These are phyloP conservation scores for Litocranius walleri DNA, from an alignment of 2,113 vertebrate species.

Conservation along the genomic window DNA sequence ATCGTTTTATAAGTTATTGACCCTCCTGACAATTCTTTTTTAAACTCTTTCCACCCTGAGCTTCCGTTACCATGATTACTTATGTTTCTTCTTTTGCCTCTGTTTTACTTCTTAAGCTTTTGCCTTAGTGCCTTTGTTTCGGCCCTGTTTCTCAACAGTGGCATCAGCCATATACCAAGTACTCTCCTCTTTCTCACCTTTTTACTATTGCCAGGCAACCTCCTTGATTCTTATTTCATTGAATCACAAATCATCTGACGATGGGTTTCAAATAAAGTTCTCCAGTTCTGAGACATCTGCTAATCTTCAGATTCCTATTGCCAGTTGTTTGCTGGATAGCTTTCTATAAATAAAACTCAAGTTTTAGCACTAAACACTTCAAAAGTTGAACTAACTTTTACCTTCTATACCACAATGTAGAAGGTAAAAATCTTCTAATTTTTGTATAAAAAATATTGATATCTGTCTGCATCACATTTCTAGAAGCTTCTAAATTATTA, in stretches of 20 bases:
- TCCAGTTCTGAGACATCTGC: not conserved
- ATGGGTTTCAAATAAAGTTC: not conserved
- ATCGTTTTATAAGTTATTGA: not conserved
- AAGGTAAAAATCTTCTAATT: not conserved
- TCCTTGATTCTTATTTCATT: not conserved
- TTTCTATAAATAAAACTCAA: not conserved
- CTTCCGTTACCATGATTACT: not conserved
- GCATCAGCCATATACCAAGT: accelerated
- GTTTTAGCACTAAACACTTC: not conserved
- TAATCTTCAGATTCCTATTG: not conserved
- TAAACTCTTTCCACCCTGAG: not conserved
- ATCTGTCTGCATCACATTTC: not conserved
- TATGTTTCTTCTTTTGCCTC: not conserved
- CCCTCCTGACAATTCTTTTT: not conserved
- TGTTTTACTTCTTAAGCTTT: not conserved
- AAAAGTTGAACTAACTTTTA: not conserved
- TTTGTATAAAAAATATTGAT: not conserved
- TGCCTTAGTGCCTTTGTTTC: too few species aligned
- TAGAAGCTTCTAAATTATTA: not conserved
- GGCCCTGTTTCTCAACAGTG: not conserved
- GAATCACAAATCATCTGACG: not conserved
- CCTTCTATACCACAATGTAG: not conserved
- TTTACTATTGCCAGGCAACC: not conserved
- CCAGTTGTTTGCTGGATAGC: not conserved
- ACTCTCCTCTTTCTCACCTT: not conserved